Evolutionary conservation across 2,113 vertebrate species (phyloP).

Genomic region (Micronycteris hirsuta): DNA sequence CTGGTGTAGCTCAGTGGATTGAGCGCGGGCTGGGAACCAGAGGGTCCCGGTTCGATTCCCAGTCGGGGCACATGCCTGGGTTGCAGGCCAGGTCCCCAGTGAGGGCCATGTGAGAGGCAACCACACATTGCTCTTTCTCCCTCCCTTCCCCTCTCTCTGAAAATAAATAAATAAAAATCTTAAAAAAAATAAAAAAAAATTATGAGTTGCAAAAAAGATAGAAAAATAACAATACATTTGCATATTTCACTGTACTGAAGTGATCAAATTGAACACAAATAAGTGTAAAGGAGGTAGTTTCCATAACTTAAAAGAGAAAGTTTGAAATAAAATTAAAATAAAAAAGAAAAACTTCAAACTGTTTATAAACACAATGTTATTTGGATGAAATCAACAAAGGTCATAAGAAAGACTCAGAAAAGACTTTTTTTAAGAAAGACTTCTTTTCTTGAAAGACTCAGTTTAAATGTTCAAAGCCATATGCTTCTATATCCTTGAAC

Average conservation of each 20-base stretch:
- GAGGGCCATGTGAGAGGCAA: too few species aligned
- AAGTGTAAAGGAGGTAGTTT: not conserved
- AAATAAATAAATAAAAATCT: too few species aligned
- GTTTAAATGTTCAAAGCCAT: not conserved
- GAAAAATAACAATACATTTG: not conserved
- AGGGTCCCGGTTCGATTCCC: too few species aligned
- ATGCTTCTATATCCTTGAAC: not conserved
- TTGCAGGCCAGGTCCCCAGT: too few species aligned
- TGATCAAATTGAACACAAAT: not conserved
- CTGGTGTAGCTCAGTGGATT: too few species aligned
- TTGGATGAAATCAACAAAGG: not conserved
- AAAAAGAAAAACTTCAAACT: not conserved
- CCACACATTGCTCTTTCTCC: too few species aligned
- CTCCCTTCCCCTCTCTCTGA: too few species aligned
- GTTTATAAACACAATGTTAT: not conserved
- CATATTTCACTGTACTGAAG: not conserved
- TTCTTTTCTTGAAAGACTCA: not conserved
- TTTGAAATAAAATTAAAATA: not conserved
- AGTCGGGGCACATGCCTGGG: too few species aligned
- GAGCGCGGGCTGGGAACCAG: too few species aligned
- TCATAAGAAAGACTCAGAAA: not conserved
- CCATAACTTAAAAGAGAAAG: slow-evolving; percentile 17
- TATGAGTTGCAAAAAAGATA: not conserved
- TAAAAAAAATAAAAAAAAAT: too few species aligned
- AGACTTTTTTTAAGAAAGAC: too few species aligned